phyloP scores from a whole-genome alignment of 1,140 invertebrate species.

The Drosophila ficusphila region DNA sequence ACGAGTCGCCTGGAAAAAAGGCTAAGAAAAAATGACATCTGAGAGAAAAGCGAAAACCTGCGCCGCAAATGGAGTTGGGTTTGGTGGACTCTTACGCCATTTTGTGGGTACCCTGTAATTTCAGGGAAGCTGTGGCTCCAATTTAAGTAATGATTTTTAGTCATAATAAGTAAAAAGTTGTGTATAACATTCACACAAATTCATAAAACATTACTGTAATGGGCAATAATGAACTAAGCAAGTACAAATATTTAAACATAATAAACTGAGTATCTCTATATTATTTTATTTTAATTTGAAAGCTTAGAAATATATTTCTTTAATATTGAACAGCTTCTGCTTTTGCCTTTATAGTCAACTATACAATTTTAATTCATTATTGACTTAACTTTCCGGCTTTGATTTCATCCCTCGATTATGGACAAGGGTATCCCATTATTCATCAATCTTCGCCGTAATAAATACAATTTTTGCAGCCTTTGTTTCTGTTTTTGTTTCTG shows the following conservation, averaged over 20 bases:
- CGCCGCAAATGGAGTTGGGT: slow-evolving; percentile 9
- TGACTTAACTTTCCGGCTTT: neutral
- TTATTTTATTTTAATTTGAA: no score
- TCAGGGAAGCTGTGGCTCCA: no score
- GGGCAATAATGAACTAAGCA: no score
- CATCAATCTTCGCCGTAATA: slow-evolving; percentile 23
- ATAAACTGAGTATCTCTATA: no score
- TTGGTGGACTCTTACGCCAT: slow-evolving; percentile 59
- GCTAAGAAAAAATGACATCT: slow-evolving; percentile 15
- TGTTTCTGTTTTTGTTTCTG: slow-evolving; percentile 36
- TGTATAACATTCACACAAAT: no score
- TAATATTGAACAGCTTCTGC: no score
- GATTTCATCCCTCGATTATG: neutral
- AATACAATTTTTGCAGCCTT: slow-evolving; percentile 34
- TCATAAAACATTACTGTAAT: no score
- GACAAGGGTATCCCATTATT: slow-evolving; percentile 34
- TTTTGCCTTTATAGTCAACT: neutral
- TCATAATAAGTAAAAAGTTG: no score
- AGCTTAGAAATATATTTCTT: no score
- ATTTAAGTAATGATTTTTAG: no score
- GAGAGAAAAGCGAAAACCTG: slow-evolving; percentile 40
- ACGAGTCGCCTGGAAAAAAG: slow-evolving; percentile 13
- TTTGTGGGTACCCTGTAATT: slow-evolving; percentile 44
- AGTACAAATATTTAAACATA: no score
- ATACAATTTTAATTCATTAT: neutral